A percentile compares a stretch with the other conserved stretches of the same genome.
These are phyloP conservation scores for Heliconius nattereri DNA, from an alignment of 1,140 invertebrate genomes.

Conservation along the genomic window DNA sequence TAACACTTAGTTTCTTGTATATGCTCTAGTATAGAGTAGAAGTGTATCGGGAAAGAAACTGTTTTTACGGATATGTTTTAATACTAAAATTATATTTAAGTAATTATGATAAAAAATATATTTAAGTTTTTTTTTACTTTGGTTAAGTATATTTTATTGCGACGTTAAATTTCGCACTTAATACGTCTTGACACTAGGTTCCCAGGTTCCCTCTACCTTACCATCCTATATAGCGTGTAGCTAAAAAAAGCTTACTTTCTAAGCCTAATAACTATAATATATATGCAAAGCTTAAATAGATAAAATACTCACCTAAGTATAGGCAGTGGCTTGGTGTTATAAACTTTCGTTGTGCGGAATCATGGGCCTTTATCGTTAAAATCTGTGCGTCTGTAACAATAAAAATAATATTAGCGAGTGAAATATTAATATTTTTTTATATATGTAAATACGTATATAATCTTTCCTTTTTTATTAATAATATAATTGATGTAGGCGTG, in stretches of 20 bases:
- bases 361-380: slow-evolving; percentile 52
- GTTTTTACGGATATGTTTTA: background rate
- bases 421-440: background rate
- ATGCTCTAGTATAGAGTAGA: background rate
- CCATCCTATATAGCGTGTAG: too few species aligned
- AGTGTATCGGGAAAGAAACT: background rate
- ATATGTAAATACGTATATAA: too few species aligned
- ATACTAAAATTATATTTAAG: background rate
- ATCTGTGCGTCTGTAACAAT: slow-evolving; percentile 61
- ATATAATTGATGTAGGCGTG: too few species aligned
- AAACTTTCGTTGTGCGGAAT: slow-evolving; percentile 52
- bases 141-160: too few species aligned
- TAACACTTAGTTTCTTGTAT: background rate
- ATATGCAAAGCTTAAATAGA: background rate
- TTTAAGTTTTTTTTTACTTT: background rate
- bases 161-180: too few species aligned
- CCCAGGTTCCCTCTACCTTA: too few species aligned
- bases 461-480: too few species aligned
- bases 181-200: too few species aligned
- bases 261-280: too few species aligned
- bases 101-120: background rate
- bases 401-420: slow-evolving; percentile 27
- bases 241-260: too few species aligned
- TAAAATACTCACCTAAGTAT: slow-evolving; percentile 63
- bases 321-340: slow-evolving; percentile 72